Conservation (phyloP, 2,888 invertebrate species). For the Acrocera orbiculus region DNA sequence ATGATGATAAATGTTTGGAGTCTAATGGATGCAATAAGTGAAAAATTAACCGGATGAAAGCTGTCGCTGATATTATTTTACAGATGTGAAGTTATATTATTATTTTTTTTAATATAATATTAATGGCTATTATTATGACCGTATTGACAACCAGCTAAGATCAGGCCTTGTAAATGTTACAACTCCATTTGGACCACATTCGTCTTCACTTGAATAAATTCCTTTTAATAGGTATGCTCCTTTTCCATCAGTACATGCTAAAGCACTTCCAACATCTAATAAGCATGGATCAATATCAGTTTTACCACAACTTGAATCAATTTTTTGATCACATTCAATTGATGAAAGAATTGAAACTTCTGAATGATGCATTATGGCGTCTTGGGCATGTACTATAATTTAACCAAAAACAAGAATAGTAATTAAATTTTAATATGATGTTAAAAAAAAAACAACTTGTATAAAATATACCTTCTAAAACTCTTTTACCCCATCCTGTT, state of each 20-base stretch:
- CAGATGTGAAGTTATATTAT: too few species aligned
- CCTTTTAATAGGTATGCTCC: slow-evolving; percentile 53
- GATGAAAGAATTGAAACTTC: slow-evolving; percentile 40
- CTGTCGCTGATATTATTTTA: too few species aligned
- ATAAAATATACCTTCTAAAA: slow-evolving; percentile 44
- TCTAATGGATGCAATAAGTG: too few species aligned
- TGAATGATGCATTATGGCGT: slow-evolving; percentile 57
- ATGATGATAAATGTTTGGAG: too few species aligned
- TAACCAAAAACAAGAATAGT: slow-evolving; percentile 8
- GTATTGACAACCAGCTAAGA: slow-evolving; percentile 33
- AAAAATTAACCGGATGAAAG: too few species aligned
- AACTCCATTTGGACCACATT: slow-evolving; percentile 40
- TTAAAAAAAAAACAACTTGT: neutral
- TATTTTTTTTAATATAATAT: too few species aligned
- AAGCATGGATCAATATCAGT: slow-evolving; percentile 57
- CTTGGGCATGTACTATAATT: slow-evolving; percentile 49
- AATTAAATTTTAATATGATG: slow-evolving; percentile 3
- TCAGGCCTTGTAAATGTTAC: slow-evolving; percentile 44
- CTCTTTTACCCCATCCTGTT: slow-evolving; percentile 70
- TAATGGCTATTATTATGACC: neutral
- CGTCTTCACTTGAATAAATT: slow-evolving; percentile 60
- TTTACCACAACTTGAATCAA: slow-evolving; percentile 52
- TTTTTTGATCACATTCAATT: slow-evolving; percentile 30
- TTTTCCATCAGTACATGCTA: slow-evolving; percentile 56
- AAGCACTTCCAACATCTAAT: slow-evolving; percentile 62